Evolutionary conservation across 2,888 invertebrate species (phyloP).

Genomic region (Nebria brevicollis): DNA sequence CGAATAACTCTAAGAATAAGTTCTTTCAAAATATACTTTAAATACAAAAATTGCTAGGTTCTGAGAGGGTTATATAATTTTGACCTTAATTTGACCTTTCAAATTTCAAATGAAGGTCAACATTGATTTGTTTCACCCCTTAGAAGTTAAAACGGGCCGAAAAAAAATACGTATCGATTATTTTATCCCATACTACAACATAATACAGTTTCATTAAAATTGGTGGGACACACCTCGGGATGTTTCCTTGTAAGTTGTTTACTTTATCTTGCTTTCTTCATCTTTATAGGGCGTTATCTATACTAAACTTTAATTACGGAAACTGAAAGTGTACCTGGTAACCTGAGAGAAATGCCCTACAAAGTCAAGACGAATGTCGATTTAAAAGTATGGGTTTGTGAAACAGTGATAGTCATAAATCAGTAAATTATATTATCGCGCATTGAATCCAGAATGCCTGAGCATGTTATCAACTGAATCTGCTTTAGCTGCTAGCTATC

Average conservation of each 20-base stretch:
- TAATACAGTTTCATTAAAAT: too few species aligned
- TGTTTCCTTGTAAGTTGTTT: slow-evolving; percentile 13
- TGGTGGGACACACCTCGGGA: too few species aligned
- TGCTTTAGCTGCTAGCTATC: slow-evolving; percentile 33
- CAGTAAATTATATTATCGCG: not conserved
- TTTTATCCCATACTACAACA: too few species aligned
- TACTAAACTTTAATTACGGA: slow-evolving; percentile 27
- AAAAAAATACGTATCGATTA: too few species aligned
- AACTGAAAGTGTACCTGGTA: slow-evolving; percentile 26
- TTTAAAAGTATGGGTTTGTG: not conserved
- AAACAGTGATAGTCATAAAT: slow-evolving; percentile 10
- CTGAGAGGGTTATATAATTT: too few species aligned
- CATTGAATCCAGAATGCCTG: not conserved
- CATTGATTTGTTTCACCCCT: too few species aligned
- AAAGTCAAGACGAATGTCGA: not conserved
- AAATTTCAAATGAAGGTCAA: too few species aligned
- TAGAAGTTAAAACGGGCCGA: too few species aligned
- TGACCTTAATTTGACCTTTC: too few species aligned
- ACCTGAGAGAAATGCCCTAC: not conserved
- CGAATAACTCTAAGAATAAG: too few species aligned
- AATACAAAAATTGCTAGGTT: too few species aligned
- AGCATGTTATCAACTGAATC: slow-evolving; percentile 22
- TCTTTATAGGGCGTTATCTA: slow-evolving; percentile 23
- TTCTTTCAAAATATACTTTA: too few species aligned
- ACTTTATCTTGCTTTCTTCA: slow-evolving; percentile 21